These are phyloP conservation scores for Mythimna vitellina DNA, from an alignment of 2,888 invertebrate species.

Conservation along the genomic window DNA sequence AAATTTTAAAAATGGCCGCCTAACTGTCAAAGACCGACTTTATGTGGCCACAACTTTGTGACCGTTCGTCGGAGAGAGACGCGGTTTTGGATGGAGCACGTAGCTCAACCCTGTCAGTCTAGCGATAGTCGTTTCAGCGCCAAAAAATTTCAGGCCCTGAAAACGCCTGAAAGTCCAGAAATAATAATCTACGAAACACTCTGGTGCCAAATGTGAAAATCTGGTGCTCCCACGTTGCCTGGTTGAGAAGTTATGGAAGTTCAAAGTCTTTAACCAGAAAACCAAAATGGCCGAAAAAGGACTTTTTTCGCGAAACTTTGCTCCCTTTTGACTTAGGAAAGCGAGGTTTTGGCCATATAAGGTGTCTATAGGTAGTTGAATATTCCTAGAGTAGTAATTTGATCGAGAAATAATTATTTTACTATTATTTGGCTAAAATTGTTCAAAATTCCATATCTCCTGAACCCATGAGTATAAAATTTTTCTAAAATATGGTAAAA, in stretches of 20 bases:
- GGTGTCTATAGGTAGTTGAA: no score
- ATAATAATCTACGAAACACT: fast-evolving
- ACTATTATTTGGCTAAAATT: no score
- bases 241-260: neutral
- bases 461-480: no score
- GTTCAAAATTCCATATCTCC: no score
- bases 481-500: no score
- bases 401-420: no score
- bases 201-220: neutral
- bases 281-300: no score
- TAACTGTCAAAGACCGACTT: conserved; percentile 4
- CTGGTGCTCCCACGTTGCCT: neutral
- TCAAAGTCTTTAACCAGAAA: no score
- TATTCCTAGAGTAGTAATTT: no score
- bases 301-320: no score
- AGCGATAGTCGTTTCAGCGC: neutral
- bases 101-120: fast-evolving
- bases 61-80: neutral
- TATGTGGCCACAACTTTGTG: neutral
- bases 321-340: no score
- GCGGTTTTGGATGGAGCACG: neutral
- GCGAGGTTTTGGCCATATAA: no score
- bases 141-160: neutral
- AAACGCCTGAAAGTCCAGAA: neutral
- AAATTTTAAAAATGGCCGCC: neutral